Evolutionary conservation across 1,140 invertebrate species (phyloP).

Genomic region (Anadara kagoshimensis): DNA sequence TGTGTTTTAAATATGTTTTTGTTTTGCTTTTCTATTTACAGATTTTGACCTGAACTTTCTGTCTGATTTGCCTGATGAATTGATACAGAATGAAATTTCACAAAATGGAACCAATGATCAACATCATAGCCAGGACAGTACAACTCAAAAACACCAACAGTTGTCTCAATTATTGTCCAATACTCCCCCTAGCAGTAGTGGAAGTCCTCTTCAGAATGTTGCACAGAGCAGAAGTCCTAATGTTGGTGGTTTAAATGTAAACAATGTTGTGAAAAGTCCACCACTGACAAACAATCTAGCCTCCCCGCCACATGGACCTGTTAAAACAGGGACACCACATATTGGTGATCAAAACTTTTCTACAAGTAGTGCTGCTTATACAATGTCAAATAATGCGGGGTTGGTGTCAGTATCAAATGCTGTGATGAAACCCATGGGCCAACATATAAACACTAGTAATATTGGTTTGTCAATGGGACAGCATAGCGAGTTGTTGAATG

Average conservation of each 20-base stretch:
- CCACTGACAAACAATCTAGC: slow-evolving; percentile 54
- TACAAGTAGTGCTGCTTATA: slow-evolving; percentile 49
- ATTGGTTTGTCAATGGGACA: slow-evolving; percentile 12
- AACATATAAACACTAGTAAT: slow-evolving; percentile 7
- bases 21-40: not conserved
- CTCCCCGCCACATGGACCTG: slow-evolving; percentile 53
- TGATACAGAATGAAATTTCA: slow-evolving; percentile 77
- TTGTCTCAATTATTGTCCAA: slow-evolving; percentile 62
- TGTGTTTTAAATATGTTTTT: not conserved
- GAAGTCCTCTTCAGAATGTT: slow-evolving; percentile 33
- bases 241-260: slow-evolving; percentile 41
- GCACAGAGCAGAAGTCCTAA: slow-evolving; percentile 39
- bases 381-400: slow-evolving; percentile 24
- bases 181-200: slow-evolving; percentile 53
- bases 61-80: slow-evolving; percentile 91
- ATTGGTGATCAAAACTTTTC: slow-evolving; percentile 42
- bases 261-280: slow-evolving; percentile 68
- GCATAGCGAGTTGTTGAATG: slow-evolving; percentile 66
- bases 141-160: slow-evolving; percentile 56
- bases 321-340: slow-evolving; percentile 17
- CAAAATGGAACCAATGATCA: slow-evolving; percentile 50
- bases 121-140: slow-evolving; percentile 47
- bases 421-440: slow-evolving; percentile 41
- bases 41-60: slow-evolving; percentile 6
- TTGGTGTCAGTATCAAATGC: slow-evolving; percentile 28